phyloP scores from a whole-genome alignment of 2,113 vertebrate species.

The Cichladusa arquata region DNA sequence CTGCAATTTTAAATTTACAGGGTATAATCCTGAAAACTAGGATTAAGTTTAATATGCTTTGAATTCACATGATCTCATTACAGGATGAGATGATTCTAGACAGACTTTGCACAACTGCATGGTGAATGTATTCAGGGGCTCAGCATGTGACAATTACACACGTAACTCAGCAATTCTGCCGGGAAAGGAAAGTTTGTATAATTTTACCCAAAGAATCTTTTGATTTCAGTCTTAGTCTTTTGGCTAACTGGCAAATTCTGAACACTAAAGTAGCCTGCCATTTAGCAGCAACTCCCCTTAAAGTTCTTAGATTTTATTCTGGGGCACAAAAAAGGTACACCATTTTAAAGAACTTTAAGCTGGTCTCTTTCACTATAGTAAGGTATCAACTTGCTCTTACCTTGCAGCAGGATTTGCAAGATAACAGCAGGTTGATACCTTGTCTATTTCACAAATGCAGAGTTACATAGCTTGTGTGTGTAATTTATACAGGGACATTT shows the following conservation, averaged over 20 bases:
- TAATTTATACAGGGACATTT: not conserved
- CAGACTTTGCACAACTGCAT: not conserved
- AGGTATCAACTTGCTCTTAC: not conserved
- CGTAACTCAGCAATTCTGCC: not conserved
- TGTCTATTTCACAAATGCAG: not conserved
- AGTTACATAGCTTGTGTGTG: not conserved
- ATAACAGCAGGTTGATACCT: not conserved
- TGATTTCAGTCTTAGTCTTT: not conserved
- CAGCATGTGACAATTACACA: not conserved
- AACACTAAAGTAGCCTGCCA: not conserved
- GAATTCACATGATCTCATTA: slow-evolving; percentile 11
- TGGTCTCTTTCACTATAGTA: not conserved
- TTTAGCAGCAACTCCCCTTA: not conserved
- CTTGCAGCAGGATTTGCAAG: not conserved
- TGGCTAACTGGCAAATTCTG: not conserved
- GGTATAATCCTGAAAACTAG: slow-evolving; percentile 41
- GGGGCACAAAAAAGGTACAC: not conserved
- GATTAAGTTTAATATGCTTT: slow-evolving; percentile 29
- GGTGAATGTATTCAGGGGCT: not conserved
- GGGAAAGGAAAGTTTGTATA: not conserved
- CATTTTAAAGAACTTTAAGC: not conserved
- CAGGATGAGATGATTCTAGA: not conserved
- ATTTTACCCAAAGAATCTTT: not conserved
- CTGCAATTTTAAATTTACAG: slow-evolving; percentile 14
- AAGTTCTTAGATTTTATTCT: not conserved